A percentile compares a stretch with the other conserved stretches of the same genome.
phyloP scores from a whole-genome alignment of 1,140 invertebrate genomes.

The Cydia strobilella region DNA sequence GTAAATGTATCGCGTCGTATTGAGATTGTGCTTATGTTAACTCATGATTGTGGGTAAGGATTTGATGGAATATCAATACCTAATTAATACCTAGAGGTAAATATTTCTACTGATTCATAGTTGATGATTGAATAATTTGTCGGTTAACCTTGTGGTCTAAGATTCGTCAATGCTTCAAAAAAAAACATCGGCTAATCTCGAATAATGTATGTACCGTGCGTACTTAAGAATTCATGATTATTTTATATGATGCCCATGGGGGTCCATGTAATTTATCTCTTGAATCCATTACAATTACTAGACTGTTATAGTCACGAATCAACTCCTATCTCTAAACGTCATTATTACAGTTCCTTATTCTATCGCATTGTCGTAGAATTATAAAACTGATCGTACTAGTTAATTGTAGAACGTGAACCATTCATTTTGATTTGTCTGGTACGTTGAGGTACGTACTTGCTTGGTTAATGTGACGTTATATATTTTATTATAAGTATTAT shows the following conservation, averaged over 20 bases:
- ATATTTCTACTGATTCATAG: too few relatives aligned
- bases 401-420: neutral
- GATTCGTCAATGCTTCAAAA: too few relatives aligned
- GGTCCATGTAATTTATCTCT: too few relatives aligned
- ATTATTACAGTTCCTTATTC: neutral
- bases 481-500: neutral
- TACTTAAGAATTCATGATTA: too few relatives aligned
- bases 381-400: neutral
- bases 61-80: neutral
- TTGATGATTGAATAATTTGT: too few relatives aligned
- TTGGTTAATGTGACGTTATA: neutral
- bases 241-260: too few relatives aligned
- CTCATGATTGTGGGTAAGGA: neutral
- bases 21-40: conserved; percentile 5
- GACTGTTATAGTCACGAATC: too few relatives aligned
- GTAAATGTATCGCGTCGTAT: conserved; percentile 7
- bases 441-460: neutral
- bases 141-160: too few relatives aligned
- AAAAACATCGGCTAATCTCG: too few relatives aligned
- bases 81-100: neutral
- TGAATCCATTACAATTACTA: too few relatives aligned
- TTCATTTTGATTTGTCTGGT: neutral
- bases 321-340: too few relatives aligned
- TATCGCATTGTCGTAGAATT: neutral
- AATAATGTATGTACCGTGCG: too few relatives aligned